Evolutionary conservation across 2,888 invertebrate genomes (phyloP).

Genomic region (Camponotus fellah): DNA sequence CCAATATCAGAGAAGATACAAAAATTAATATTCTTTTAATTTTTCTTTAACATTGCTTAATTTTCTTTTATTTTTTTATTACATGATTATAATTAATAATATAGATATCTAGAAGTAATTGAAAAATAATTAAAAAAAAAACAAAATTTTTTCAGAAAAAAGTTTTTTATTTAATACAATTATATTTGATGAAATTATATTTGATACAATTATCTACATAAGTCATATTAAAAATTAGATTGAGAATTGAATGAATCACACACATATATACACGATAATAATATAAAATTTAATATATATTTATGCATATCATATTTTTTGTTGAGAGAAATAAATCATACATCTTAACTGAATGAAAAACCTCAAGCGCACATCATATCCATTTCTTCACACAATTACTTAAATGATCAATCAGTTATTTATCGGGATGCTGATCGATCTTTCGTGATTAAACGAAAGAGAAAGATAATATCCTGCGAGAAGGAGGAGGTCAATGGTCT

Average conservation of each 20-base stretch:
- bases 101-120: too few species aligned
- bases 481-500: constrained; percentile 76
- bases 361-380: not conserved
- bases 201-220: not conserved
- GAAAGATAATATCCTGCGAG: constrained; percentile 25
- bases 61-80: too few species aligned
- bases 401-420: constrained; percentile 35
- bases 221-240: not conserved
- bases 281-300: not conserved
- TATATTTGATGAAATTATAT: not conserved
- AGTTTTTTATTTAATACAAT: not conserved
- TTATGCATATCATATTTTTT: not conserved
- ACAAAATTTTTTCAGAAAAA: not conserved
- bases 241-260: not conserved
- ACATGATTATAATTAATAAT: too few species aligned
- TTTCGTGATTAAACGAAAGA: constrained; percentile 47
- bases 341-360: not conserved
- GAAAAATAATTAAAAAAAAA: not conserved
- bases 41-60: too few species aligned
- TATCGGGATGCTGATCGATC: constrained; percentile 40
- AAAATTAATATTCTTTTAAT: too few species aligned
- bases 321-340: not conserved
- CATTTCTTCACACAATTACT: constrained; percentile 20
- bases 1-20: too few species aligned
- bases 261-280: not conserved